Percentiles rank a stretch among this genome's conserved stretches.
phyloP scores from a whole-genome alignment of 2,888 invertebrate genomes.

The Eucriotettix oculatus region DNA sequence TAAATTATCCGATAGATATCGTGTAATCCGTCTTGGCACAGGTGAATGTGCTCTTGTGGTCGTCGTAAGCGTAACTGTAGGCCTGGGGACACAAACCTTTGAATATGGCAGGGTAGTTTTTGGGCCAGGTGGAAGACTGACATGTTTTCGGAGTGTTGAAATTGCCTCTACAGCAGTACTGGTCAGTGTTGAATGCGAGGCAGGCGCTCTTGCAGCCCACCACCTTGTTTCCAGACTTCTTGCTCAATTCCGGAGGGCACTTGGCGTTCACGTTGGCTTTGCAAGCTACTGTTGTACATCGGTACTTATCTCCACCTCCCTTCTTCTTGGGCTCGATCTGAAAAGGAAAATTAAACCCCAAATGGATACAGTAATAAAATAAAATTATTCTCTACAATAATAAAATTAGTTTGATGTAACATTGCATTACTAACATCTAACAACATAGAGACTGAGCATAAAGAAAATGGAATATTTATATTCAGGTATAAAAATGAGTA shows the following conservation, averaged over 20 bases:
- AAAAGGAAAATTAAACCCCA: too few species aligned
- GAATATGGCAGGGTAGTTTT: slow-evolving; percentile 1
- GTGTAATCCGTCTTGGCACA: slow-evolving; percentile 1
- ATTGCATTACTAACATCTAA: too few species aligned
- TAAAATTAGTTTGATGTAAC: too few species aligned
- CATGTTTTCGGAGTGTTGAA: not conserved
- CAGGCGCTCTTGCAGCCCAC: slow-evolving; percentile 4
- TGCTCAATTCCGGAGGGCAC: slow-evolving; percentile 23
- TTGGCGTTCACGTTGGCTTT: slow-evolving; percentile 20
- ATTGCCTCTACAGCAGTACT: slow-evolving; percentile 2
- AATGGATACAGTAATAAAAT: too few species aligned
- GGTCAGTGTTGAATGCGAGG: slow-evolving; percentile 1
- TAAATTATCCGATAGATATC: not conserved
- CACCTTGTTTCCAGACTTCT: slow-evolving; percentile 11
- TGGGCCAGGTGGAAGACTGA: not conserved
- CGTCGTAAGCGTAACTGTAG: slow-evolving; percentile 4
- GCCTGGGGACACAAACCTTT: not conserved
- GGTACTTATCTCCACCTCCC: slow-evolving; percentile 18
- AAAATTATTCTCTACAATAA: too few species aligned
- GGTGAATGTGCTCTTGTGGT: not conserved
- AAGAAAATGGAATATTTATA: too few species aligned
- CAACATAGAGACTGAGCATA: too few species aligned
- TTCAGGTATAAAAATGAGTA: too few species aligned
- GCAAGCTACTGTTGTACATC: slow-evolving; percentile 24
- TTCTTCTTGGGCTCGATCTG: slow-evolving; percentile 4